Base-by-base conservation (phyloP, 1,140 invertebrate genomes). In the Bombus affinis region DNA sequence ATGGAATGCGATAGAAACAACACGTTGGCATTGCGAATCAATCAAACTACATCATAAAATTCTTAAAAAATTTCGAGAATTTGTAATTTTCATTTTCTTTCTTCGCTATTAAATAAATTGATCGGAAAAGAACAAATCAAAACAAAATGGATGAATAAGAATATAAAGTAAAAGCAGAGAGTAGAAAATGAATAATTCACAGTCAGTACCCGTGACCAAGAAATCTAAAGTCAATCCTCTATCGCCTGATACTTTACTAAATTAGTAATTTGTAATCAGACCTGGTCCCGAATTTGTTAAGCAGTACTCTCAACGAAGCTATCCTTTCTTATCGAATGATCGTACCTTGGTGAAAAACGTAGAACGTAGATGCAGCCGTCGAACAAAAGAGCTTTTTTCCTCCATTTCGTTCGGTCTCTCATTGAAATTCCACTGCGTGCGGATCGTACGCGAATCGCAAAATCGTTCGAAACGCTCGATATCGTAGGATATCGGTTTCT, bases 391-490 rank as follows among this genome's bases (percentile, higher is more conserved):
- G 59, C 39, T 72, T 15, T 72, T 9, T 53, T 35, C 44, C 3
- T 42, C 44, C 10, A 25, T 32, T 47, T 81, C 44, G 42, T 39
- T 81, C 66, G 32, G 10, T 13, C 42, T 78, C 70, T 74, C 78
- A 47, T 81, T 81, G 75, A 70, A 77, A 79, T 84, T 78, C 81
- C 44, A 42, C 35, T 39, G 47, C 25, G 47, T 15, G 57, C 39
- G 25, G 53, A 82, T 82, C 71, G 80, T 57, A 73, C 80, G 71
- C 53, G 80, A 74, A 35, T 82, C 81, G 57, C 39, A 59, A 65
- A 47, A 82, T 75, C 81, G 39, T 65, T 47, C 15, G 15, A 32
- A 37, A 44, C 57, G 18, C 13, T n/a, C 72, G 72, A 37, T 57
- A 32, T 53, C 73, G 44, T 53, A 25, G 37, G 70, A 72, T 72